Base-by-base conservation (phyloP, 2,113 vertebrate species). In the Ranitomeya imitator region DNA sequence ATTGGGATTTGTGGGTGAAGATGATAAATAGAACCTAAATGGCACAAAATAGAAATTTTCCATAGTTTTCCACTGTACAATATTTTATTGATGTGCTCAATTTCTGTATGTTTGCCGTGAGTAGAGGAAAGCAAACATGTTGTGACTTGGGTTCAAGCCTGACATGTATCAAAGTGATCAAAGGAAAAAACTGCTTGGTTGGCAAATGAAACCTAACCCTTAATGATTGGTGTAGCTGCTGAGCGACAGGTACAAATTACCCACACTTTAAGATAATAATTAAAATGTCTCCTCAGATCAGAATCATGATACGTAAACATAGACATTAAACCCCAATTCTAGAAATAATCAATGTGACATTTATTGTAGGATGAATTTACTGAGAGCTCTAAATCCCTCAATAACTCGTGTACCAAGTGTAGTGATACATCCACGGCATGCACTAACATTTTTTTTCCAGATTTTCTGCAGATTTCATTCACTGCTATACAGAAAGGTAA, bases 131-230 rank as follows among this genome's bases (percentile, higher is more conserved):
- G 51, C 81, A 16, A 12, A 55, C 61, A 83, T 83, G 81, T 83
- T 83, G 45, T 21, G 61, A 69, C 51, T 69, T 83, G 81, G 81
- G 51, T 69, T 52, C 26, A 18, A 15, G 81, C 81, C 81, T 69
- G 81, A 83, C 81, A 51, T 67, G 31, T 52, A 83, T 83, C 81
- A 83, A 83, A 83, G 19, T 83, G 81, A 83, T 83, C 81, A 83
- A 83, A 83, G 81, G 61, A 21, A 52, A 51, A 83, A n/a, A 54
- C 21, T 54, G 45, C 51, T 67, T 52, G 45, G 61, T 52, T 52
- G 45, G 45, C 60, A 83, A 83, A 51, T 83, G 51, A n/a, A 69
- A 69, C 63, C 63, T 83, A 83, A 83, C 61, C 81, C 45, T 55
- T 23, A 83, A 67, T 83, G 81, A 82, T 59, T 55, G 60, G 31